Base-by-base conservation (phyloP, 2,888 invertebrate genomes). In the Tanytarsus gracilentus region DNA sequence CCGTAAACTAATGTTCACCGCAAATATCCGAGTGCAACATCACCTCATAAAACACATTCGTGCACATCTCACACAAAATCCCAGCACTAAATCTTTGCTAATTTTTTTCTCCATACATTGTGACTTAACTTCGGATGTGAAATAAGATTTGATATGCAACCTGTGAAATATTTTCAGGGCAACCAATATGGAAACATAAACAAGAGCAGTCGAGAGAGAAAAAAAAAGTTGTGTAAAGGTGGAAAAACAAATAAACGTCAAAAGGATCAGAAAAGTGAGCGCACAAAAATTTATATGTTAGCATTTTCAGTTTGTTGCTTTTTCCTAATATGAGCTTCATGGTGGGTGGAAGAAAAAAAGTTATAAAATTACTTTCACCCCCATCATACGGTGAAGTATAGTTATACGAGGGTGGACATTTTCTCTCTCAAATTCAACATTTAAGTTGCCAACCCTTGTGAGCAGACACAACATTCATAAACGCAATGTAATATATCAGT, bases 141-240 rank as follows among this genome's bases (percentile, higher is more conserved):
- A 56, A 56, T 40, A 44, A 27, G 44, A 56, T 39, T 56, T 56
- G 26, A 56, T 56, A 44, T 56, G 56, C 56, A 56, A 56, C 56
- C 56, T 56, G 56, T 56, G 16, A 44, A 44, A 18, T 21, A 44
- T 44, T 44, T 18, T 23, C 44, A 44, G 23, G 44, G 44, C 23
- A 44, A 44, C 44, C n/a, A n/a, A n/a, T n/a, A n/a, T 36, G 44
- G 11, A 44, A 36, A n/a, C 18, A 44, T 44, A 44, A 44, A 11
- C 18, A 36, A 36, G n/a, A 16, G 16, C n/a, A 36, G 36, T 36
- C 14, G 36, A 36, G 18, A 30, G 29, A 18, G 30, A 23, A 11
- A 30, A 30, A 8, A 48, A 16, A 7, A 16, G 4, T n/a, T 23
- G 11, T 16, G 4, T 21, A 9, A 4, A 18, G 21, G 21, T 16